Percentiles rank a stretch among this genome's conserved stretches.
phyloP scores from a whole-genome alignment of 1,140 invertebrate genomes.

The Rhagoletis zephyria region DNA sequence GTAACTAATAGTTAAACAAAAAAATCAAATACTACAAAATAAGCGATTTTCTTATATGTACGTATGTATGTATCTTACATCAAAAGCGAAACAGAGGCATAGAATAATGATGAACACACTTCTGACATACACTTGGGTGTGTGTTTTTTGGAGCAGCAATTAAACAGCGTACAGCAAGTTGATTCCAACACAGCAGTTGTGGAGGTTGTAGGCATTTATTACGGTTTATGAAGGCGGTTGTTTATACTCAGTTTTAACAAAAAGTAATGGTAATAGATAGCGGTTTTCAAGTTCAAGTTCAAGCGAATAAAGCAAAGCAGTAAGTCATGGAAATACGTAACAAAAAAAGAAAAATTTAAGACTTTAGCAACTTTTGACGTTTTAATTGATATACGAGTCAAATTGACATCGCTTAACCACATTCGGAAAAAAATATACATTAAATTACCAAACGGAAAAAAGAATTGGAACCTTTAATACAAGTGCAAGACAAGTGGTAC shows the following conservation, averaged over 20 bases:
- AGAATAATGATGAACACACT: background rate
- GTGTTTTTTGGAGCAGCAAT: background rate
- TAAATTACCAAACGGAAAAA: too few species aligned
- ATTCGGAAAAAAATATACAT: too few species aligned
- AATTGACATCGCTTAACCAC: too few species aligned
- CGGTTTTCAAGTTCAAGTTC: constrained; percentile 39
- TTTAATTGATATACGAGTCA: too few species aligned
- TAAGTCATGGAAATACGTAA: background rate
- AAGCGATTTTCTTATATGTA: background rate
- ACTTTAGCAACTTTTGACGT: too few species aligned
- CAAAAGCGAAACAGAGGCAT: constrained; percentile 1
- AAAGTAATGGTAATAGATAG: background rate
- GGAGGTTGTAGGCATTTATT: background rate
- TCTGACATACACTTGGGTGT: too few species aligned
- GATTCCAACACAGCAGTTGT: background rate
- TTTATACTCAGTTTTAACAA: background rate
- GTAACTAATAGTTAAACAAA: background rate
- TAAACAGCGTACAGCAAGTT: background rate
- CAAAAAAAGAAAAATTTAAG: background rate
- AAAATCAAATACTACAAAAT: background rate
- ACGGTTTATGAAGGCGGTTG: background rate
- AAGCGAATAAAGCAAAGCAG: background rate
- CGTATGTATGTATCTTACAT: background rate
- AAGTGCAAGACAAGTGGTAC: too few species aligned
- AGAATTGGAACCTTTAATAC: too few species aligned